These are phyloP conservation scores for Morone saxatilis DNA, from an alignment of 2,113 vertebrate genomes.

Conservation along the genomic window DNA sequence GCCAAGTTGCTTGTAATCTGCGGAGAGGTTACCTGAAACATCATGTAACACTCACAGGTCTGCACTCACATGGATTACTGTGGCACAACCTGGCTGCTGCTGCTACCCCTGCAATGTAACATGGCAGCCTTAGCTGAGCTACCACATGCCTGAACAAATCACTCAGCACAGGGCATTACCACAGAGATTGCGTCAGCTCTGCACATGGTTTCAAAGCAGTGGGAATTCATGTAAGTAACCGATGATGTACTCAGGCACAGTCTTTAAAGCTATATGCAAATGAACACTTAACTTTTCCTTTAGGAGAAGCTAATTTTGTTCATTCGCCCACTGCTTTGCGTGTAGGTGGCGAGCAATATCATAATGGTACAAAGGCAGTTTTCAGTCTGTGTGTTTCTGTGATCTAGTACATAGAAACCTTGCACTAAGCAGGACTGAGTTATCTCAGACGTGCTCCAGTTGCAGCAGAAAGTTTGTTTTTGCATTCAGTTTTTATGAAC, in stretches of 20 bases:
- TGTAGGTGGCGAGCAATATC: conserved; percentile 45
- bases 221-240: neutral
- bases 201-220: conserved; percentile 7
- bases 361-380: conserved; percentile 20
- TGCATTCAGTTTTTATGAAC: conserved; percentile 47
- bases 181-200: conserved; percentile 20
- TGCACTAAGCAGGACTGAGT: neutral
- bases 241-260: conserved; percentile 9
- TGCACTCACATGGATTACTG: conserved; percentile 29
- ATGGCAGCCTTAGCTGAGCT: neutral
- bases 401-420: neutral
- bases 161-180: conserved; percentile 13
- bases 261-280: conserved; percentile 39
- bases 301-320: conserved; percentile 33
- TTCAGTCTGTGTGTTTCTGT: conserved; percentile 2
- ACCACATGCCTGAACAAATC: conserved; percentile 34
- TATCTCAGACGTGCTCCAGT: conserved; percentile 26
- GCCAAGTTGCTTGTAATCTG: conserved; percentile 24
- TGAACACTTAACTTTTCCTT: conserved; percentile 23
- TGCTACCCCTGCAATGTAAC: conserved; percentile 15
- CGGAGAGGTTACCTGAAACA: conserved; percentile 29
- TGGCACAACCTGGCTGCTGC: conserved; percentile 6
- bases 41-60: conserved; percentile 14
- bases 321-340: conserved; percentile 35
- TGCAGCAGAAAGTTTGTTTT: conserved; percentile 42